phyloP scores from a whole-genome alignment of 2,888 invertebrate genomes.

The Drosophila acutilabella region DNA sequence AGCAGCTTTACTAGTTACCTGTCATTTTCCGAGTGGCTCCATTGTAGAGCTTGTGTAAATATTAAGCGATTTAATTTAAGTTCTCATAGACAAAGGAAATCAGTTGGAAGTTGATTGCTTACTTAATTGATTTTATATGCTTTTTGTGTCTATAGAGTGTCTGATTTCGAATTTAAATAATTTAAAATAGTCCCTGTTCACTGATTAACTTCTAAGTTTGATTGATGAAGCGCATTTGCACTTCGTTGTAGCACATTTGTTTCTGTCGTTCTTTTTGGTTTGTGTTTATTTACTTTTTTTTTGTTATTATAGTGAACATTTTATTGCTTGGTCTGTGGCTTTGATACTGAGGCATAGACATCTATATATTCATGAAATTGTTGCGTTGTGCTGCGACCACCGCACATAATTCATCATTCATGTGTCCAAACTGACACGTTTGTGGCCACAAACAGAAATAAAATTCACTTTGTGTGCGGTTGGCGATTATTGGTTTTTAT shows the following conservation, averaged over 20 bases:
- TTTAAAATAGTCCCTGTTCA: neutral
- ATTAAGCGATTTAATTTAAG: neutral
- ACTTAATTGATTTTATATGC: no score
- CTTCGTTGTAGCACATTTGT: constrained; percentile 1
- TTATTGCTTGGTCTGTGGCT: constrained; percentile 41
- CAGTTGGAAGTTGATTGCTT: neutral
- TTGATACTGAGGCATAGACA: constrained; percentile 36
- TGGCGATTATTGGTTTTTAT: constrained; percentile 55
- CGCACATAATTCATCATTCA: constrained; percentile 75
- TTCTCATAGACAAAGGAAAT: neutral
- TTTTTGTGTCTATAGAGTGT: no score
- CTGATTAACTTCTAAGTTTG: neutral
- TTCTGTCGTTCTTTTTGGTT: neutral
- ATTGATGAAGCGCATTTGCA: constrained; percentile 16
- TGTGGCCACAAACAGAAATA: constrained; percentile 76
- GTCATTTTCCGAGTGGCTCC: neutral
- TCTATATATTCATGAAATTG: constrained; percentile 47
- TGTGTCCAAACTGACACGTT: constrained; percentile 77
- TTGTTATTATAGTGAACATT: constrained; percentile 25
- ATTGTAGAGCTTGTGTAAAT: neutral
- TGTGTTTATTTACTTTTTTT: neutral
- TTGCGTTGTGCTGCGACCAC: constrained; percentile 37
- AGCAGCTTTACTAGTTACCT: constrained; percentile 30
- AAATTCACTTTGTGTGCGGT: constrained; percentile 77
- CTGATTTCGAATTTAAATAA: neutral